Conservation (phyloP, 2,888 invertebrate species). For the Nymphalis c-album region DNA sequence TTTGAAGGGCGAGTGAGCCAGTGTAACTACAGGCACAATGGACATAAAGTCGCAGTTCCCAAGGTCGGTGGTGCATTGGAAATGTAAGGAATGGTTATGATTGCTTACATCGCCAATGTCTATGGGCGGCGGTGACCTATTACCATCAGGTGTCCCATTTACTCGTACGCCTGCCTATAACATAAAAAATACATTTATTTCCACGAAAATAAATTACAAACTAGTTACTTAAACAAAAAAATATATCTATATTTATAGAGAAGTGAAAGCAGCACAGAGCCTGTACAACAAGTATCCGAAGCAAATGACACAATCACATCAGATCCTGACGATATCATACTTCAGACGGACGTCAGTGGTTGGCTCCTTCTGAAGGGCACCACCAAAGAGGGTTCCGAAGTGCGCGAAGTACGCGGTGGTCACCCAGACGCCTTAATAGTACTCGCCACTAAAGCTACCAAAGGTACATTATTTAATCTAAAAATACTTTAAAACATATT, state of each 20-base stretch:
- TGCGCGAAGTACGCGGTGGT: conserved; percentile 95
- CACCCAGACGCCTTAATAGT: conserved; percentile 96
- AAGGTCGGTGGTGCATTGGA: too few relatives aligned
- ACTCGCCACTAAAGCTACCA: conserved; percentile 96
- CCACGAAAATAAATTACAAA: too few relatives aligned
- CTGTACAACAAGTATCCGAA: conserved; percentile 39
- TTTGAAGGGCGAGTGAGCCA: too few relatives aligned
- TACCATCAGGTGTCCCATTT: too few relatives aligned
- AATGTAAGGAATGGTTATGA: too few relatives aligned
- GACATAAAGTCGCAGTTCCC: too few relatives aligned
- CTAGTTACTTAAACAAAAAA: too few relatives aligned
- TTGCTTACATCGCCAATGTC: too few relatives aligned
- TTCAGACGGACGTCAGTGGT: conserved; percentile 90
- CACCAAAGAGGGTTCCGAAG: conserved; percentile 93
- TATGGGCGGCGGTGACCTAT: too few relatives aligned
- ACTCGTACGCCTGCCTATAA: too few relatives aligned
- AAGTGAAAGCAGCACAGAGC: conserved; percentile 65
- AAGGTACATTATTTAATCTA: conserved; percentile 75
- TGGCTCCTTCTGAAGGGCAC: conserved; percentile 91
- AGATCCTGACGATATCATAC: conserved; percentile 83
- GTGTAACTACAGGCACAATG: too few relatives aligned
- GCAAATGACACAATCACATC: conserved; percentile 44
- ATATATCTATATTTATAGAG: conserved; percentile 47
- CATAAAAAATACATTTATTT: too few relatives aligned
- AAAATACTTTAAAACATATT: background rate